Evolutionary conservation across 2,888 invertebrate genomes (phyloP), one percentile per base, ranked within the genome.

Genomic region (Lottia gigantea): DNA sequence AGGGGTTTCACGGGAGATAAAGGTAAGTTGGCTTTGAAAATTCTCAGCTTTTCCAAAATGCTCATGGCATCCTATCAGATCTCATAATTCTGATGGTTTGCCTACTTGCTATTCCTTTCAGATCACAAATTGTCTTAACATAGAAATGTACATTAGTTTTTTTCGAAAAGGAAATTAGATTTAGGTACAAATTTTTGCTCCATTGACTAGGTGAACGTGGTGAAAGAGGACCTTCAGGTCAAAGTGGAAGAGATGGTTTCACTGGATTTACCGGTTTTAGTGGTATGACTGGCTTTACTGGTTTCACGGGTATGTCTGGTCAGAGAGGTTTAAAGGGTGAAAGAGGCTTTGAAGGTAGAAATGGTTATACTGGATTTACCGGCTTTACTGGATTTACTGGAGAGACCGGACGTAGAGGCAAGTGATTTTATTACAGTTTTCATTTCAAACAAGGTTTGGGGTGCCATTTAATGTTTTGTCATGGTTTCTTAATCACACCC

Each of bases 241-340:
- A 15, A 55, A 23, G 19, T 55, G 55, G 55, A 55, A 11, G 19
- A 55, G 23, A 55, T 55, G 55, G 55, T 55, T 19, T 19, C 55
- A 55, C 55, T 19, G 55, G 55, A 23, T 55, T 55, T 14, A 55
- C 55, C 1, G 55, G 55, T 23, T 55, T 55, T 14, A 55, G 19
- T 55, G 55, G 55, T 11, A 23, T 55, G 19, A 55, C 55, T 23
- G 55, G 55, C 7, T 55, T 55, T 23, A 55, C 55, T 7, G 55
- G 55, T 55, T 55, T 55, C 23, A 55, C 55, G 8, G 55, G 55
- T 55, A 55, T 55, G 55, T 19, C 55, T 19, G 55, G 55, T 55
- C 19, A 55, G 23, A 19, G 6, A 23, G 55, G 55, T 23, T 23
- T 23, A 2, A 12, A 19, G 11, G 55, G 55, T 23, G 12, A 11